These are phyloP conservation scores for Bursaphelenchus mucronatus DNA, from an alignment of 1,140 invertebrate genomes.

Conservation along the genomic window DNA sequence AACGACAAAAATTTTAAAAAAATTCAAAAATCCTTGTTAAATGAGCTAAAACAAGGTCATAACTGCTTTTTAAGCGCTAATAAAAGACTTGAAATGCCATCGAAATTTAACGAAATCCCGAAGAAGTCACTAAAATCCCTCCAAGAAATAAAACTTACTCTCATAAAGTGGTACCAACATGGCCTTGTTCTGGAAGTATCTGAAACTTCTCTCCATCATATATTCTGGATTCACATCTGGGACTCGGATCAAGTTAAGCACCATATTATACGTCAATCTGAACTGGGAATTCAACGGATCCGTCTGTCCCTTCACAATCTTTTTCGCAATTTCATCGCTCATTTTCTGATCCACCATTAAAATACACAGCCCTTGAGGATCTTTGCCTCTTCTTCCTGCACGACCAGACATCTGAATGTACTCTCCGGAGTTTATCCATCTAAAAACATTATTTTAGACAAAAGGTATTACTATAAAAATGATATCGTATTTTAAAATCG, in stretches of 20 bases:
- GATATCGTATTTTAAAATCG: neutral
- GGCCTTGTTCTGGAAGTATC: conserved; percentile 97
- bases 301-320: conserved; percentile 82
- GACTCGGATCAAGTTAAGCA: conserved; percentile 86
- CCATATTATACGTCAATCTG: conserved; percentile 99
- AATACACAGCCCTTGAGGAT: conserved; percentile 96
- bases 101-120: neutral
- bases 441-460: conserved; percentile 28
- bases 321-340: conserved; percentile 74
- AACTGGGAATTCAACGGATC: conserved; percentile 98
- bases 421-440: conserved; percentile 77
- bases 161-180: conserved; percentile 81
- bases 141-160: conserved; percentile 66
- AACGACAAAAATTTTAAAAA: neutral
- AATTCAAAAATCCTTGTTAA: no score
- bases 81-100: no score
- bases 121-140: conserved; percentile 23
- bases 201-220: conserved; percentile 96
- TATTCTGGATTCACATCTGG: conserved; percentile 99
- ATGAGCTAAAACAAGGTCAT: no score
- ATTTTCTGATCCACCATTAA: conserved; percentile 98
- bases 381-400: conserved; percentile 90
- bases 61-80: neutral
- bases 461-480: conserved; percentile 22
- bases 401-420: conserved; percentile 99